phyloP scores from a whole-genome alignment of 2,797 vertebrate genomes.

The Macrochelys suwanniensis region DNA sequence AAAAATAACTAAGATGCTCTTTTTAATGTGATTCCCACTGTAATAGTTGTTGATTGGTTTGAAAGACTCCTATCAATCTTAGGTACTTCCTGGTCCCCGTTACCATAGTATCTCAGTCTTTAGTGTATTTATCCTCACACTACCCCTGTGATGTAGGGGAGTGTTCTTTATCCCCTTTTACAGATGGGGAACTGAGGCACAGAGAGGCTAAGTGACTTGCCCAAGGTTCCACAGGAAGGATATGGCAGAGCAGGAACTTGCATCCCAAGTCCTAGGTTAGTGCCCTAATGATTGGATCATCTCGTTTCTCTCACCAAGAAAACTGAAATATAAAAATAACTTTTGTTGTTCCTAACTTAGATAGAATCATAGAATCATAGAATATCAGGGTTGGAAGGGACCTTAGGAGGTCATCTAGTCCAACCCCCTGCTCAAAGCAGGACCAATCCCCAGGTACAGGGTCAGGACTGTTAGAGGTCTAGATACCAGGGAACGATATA shows the following conservation, averaged over 20 bases:
- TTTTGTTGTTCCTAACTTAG: background rate
- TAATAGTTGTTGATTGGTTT: background rate
- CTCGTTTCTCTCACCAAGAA: background rate
- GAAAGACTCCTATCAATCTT: background rate
- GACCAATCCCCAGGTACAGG: too few relatives aligned
- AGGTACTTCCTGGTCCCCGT: background rate
- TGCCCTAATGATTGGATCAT: background rate
- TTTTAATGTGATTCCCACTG: background rate
- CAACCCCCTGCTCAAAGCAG: too few relatives aligned
- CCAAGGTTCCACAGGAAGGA: background rate
- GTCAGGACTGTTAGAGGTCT: background rate
- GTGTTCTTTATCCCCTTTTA: background rate
- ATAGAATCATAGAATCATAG: too few relatives aligned
- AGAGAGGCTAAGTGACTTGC: background rate
- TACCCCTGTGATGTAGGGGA: background rate
- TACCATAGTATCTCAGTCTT: background rate
- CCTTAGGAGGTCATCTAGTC: too few relatives aligned
- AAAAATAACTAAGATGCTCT: rapidly evolving
- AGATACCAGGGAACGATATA: background rate
- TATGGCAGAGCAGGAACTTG: background rate
- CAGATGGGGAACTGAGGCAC: background rate
- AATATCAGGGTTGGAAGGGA: too few relatives aligned
- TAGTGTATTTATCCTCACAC: background rate
- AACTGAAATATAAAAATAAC: background rate
- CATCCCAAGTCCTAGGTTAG: background rate